Conservation (phyloP, 2,888 invertebrate genomes). For the Incurvaria masculella region DNA sequence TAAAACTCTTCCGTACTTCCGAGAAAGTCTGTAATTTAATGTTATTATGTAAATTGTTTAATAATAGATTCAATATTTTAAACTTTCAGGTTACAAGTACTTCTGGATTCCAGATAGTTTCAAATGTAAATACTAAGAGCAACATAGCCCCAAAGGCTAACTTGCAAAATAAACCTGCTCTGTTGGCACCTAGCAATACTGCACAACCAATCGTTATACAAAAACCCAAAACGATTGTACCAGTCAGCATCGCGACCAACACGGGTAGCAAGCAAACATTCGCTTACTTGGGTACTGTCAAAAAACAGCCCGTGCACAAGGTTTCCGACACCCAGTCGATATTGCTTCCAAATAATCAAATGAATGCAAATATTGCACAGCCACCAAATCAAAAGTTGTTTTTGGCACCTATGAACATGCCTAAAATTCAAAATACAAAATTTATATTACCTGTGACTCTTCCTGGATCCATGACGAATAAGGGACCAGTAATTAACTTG, state of each 20-base stretch:
- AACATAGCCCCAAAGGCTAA: slow-evolving; percentile 42
- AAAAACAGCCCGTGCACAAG: slow-evolving; percentile 41
- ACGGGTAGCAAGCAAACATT: slow-evolving; percentile 44
- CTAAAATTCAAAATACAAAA: slow-evolving; percentile 54
- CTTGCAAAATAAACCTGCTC: slow-evolving; percentile 36
- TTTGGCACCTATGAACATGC: slow-evolving; percentile 55
- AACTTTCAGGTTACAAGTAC: slow-evolving; percentile 44
- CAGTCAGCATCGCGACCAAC: slow-evolving; percentile 43
- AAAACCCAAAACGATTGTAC: slow-evolving; percentile 50
- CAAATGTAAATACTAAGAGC: slow-evolving; percentile 40
- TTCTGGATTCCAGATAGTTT: slow-evolving; percentile 43
- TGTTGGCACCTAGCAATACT: slow-evolving; percentile 37
- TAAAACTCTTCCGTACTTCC: too few species aligned
- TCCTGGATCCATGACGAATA: slow-evolving; percentile 54
- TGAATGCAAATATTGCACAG: slow-evolving; percentile 31
- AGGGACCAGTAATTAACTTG: slow-evolving; percentile 62
- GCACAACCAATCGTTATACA: slow-evolving; percentile 57
- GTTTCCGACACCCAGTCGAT: slow-evolving; percentile 43
- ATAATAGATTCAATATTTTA: too few species aligned
- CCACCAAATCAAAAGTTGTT: slow-evolving; percentile 51
- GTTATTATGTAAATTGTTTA: too few species aligned
- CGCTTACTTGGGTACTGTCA: slow-evolving; percentile 54
- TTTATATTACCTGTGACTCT: slow-evolving; percentile 50
- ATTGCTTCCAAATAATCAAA: slow-evolving; percentile 44
- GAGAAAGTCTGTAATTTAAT: too few species aligned